phyloP scores from a whole-genome alignment of 35 echinoderm and acorn worm genomes.

The Apostichopus japonicus region DNA sequence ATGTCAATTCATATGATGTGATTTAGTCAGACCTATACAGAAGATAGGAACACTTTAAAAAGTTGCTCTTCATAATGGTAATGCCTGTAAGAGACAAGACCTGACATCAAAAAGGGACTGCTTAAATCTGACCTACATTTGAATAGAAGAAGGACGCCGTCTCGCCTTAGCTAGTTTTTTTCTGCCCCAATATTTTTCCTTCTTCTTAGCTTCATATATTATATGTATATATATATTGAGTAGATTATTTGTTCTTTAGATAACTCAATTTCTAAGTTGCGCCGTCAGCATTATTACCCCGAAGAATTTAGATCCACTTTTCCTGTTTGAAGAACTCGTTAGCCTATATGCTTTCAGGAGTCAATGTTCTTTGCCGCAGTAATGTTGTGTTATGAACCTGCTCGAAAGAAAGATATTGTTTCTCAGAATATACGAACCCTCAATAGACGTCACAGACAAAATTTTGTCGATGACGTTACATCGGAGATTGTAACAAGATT shows the following conservation, averaged over 20 bases:
- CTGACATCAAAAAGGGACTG: background rate
- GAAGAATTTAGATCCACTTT: constrained; percentile 18
- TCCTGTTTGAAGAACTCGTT: constrained; percentile 47
- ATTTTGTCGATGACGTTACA: too few species aligned
- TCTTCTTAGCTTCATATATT: background rate
- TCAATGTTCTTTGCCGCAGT: constrained; percentile 12
- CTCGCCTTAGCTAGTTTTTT: background rate
- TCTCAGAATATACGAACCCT: too few species aligned
- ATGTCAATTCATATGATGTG: too few species aligned
- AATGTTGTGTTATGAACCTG: constrained; percentile 23
- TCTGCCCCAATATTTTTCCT: background rate
- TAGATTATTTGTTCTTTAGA: constrained; percentile 1
- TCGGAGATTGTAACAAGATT: too few species aligned
- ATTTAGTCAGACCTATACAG: too few species aligned
- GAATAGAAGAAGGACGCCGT: background rate
- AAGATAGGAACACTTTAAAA: too few species aligned
- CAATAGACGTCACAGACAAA: too few species aligned
- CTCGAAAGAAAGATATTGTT: too few species aligned
- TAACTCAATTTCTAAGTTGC: constrained; percentile 1
- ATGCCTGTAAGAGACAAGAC: background rate
- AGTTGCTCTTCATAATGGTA: too few species aligned
- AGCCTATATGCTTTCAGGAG: background rate
- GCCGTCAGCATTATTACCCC: background rate
- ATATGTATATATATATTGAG: background rate
- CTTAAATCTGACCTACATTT: constrained; percentile 9